phyloP scores from a whole-genome alignment of 2,797 vertebrate genomes.

The Pangasius krempfi region DNA sequence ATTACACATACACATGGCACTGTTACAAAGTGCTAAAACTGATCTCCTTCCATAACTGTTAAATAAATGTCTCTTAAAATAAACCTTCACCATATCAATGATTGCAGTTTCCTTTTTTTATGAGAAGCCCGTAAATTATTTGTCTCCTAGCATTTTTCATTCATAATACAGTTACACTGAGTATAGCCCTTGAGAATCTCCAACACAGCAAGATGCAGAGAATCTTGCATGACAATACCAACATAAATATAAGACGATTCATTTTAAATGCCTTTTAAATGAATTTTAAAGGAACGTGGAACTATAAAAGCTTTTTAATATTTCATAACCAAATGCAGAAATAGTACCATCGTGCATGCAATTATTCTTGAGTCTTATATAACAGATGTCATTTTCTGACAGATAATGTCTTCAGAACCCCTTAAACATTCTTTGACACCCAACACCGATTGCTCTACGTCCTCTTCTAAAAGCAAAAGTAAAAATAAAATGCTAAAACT shows the following conservation, averaged over 20 bases:
- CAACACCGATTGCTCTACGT: not conserved
- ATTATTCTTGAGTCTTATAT: not conserved
- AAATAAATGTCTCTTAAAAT: not conserved
- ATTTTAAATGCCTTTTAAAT: not conserved
- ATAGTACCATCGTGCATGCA: not conserved
- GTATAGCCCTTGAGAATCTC: slow-evolving; percentile 2
- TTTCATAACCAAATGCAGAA: slow-evolving; percentile 4
- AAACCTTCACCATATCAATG: not conserved
- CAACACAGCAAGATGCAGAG: not conserved
- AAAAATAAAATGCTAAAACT: not conserved
- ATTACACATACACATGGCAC: not conserved
- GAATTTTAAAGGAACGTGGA: not conserved
- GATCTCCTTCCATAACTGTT: not conserved
- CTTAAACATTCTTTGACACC: not conserved
- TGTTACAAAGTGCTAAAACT: not conserved
- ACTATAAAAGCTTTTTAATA: not conserved
- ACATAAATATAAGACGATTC: not conserved
- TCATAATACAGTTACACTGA: slow-evolving; percentile 4
- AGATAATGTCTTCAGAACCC: not conserved
- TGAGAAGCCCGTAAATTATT: slow-evolving; percentile 9
- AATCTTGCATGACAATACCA: not conserved
- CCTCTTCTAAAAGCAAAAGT: not conserved
- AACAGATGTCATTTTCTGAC: not conserved
- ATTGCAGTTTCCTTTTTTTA: not conserved
- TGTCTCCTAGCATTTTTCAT: not conserved